Percentiles rank a stretch among this genome's conserved stretches.
Conservation (phyloP, 2,113 vertebrate genomes). For the Gorsachius goisagi region DNA sequence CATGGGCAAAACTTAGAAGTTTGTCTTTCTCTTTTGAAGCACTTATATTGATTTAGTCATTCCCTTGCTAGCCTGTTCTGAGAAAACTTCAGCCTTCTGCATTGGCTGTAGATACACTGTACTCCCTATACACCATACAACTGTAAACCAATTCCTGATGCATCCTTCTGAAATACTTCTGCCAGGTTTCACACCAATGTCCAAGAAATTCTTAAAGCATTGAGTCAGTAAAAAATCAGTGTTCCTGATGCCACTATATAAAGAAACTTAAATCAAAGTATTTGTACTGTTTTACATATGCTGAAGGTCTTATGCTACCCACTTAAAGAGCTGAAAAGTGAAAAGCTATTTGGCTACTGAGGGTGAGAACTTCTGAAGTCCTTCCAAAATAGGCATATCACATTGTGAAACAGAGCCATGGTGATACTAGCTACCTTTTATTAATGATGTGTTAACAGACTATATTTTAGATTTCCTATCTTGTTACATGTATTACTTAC, state of each 20-base stretch:
- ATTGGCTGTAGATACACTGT: background rate
- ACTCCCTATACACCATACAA: background rate
- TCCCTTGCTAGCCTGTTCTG: background rate
- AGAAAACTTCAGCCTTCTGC: background rate
- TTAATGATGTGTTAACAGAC: background rate
- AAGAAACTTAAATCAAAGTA: background rate
- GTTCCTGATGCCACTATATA: background rate
- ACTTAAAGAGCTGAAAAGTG: background rate
- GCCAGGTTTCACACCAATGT: background rate
- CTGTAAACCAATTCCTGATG: background rate
- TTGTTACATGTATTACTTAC: background rate
- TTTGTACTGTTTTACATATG: background rate
- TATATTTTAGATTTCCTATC: background rate
- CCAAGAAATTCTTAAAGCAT: background rate
- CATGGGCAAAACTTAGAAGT: background rate
- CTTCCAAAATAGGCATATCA: background rate
- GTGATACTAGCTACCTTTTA: background rate
- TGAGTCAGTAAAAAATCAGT: background rate
- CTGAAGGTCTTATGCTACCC: background rate
- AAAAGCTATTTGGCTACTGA: background rate
- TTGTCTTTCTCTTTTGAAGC: background rate
- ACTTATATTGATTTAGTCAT: background rate
- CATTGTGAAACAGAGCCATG: background rate
- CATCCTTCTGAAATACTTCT: background rate
- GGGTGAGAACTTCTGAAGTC: background rate